These are phyloP conservation scores for Octopus sinensis DNA, from an alignment of 1,140 invertebrate species.

Conservation along the genomic window DNA sequence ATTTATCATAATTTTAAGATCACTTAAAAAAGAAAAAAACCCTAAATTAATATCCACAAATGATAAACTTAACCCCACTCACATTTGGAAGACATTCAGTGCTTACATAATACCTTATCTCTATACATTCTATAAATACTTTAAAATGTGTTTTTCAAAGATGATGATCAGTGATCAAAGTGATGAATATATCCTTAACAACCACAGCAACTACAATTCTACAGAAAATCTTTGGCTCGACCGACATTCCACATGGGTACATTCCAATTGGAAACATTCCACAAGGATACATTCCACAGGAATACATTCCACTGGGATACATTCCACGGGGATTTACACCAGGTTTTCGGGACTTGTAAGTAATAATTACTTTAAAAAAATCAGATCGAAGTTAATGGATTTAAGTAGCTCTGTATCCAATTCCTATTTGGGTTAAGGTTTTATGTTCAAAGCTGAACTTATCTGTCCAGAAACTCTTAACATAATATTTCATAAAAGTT, in stretches of 20 bases:
- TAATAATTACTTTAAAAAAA: conserved; percentile 9
- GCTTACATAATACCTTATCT: neutral
- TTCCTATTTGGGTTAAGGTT: too few relatives aligned
- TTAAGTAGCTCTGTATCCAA: neutral
- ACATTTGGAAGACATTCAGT: too few relatives aligned
- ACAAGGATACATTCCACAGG: conserved; percentile 7
- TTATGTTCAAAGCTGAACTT: too few relatives aligned
- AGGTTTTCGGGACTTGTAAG: conserved; percentile 3
- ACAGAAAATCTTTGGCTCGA: conserved; percentile 7
- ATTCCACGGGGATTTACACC: conserved; percentile 2
- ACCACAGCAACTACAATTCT: neutral
- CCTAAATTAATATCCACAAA: too few relatives aligned
- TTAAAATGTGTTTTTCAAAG: conserved; percentile 10
- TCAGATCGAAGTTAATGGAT: neutral
- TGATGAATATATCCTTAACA: neutral
- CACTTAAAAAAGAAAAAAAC: too few relatives aligned
- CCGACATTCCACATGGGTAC: conserved; percentile 1
- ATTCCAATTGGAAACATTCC: conserved; percentile 9
- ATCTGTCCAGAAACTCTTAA: too few relatives aligned
- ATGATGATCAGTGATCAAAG: conserved; percentile 11
- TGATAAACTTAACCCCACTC: too few relatives aligned
- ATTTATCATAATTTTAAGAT: too few relatives aligned
- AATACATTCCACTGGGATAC: conserved; percentile 4
- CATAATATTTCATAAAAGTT: too few relatives aligned
- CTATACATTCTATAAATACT: conserved; percentile 8